phyloP scores from a whole-genome alignment of 2,113 vertebrate genomes.

The Corythaixoides concolor region DNA sequence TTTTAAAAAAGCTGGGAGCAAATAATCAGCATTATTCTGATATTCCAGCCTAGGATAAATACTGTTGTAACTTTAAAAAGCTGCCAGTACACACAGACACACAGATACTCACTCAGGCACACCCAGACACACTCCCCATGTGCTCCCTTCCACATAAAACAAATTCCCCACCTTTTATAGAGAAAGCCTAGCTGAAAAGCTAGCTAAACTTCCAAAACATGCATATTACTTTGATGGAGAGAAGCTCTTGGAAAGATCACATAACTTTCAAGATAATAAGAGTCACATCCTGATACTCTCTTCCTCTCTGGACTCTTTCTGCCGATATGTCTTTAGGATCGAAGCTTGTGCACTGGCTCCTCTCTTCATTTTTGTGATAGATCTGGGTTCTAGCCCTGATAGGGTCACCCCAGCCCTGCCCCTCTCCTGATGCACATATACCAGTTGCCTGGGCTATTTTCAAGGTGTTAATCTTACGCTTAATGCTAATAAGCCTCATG shows the following conservation, averaged over 20 bases:
- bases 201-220: neutral
- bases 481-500: neutral
- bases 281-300: neutral
- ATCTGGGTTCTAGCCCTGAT: neutral
- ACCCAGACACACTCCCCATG: neutral
- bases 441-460: neutral
- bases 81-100: neutral
- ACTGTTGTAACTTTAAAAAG: neutral
- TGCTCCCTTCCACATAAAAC: neutral
- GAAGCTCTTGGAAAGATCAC: neutral
- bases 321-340: neutral
- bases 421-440: neutral
- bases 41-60: constrained; percentile 29
- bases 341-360: neutral
- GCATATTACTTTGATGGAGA: neutral
- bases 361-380: neutral
- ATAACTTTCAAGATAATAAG: neutral
- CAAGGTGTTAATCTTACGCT: neutral
- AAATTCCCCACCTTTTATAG: neutral
- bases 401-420: neutral
- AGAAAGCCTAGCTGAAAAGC: neutral
- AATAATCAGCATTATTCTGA: neutral
- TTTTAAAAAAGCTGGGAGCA: neutral
- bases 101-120: neutral
- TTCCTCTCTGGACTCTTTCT: neutral